Conservation (phyloP, 2,888 invertebrate genomes). For the Sthenelais limicola region DNA sequence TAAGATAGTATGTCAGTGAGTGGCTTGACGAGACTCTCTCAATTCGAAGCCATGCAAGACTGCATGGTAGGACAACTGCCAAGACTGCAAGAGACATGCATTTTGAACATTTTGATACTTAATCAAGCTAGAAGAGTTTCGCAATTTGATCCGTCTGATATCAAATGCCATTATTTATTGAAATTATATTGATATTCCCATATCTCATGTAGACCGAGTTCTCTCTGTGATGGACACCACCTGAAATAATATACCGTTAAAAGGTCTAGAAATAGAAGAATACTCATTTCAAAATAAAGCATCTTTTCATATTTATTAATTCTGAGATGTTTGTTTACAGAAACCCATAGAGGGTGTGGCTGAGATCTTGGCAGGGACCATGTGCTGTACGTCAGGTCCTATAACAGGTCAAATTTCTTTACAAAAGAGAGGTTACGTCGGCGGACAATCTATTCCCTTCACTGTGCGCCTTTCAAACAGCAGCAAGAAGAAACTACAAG, state of each 20-base stretch:
- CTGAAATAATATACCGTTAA: too few species aligned
- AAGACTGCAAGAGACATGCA: too few species aligned
- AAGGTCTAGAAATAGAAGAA: too few species aligned
- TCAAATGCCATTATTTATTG: neutral
- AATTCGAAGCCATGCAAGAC: too few species aligned
- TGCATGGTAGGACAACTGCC: too few species aligned
- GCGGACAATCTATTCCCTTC: slow-evolving; percentile 92
- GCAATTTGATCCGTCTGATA: too few species aligned
- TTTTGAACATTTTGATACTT: too few species aligned
- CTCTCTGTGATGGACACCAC: too few species aligned
- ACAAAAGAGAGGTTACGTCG: slow-evolving; percentile 94
- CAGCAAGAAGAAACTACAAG: slow-evolving; percentile 87
- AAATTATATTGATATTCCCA: neutral
- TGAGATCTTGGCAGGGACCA: slow-evolving; percentile 43
- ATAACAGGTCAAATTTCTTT: slow-evolving; percentile 89
- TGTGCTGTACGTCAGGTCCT: slow-evolving; percentile 80
- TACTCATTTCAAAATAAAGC: neutral
- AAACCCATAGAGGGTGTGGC: slow-evolving; percentile 44
- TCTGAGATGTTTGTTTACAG: too few species aligned
- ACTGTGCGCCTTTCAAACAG: slow-evolving; percentile 88
- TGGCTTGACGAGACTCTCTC: too few species aligned
- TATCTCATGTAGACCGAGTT: too few species aligned
- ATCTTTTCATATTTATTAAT: neutral
- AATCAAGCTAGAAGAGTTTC: too few species aligned
- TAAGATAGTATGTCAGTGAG: neutral